These are phyloP conservation scores for Henricia sp. DNA, from an alignment of 53 echinoderm and acorn worm genomes.

Conservation along the genomic window DNA sequence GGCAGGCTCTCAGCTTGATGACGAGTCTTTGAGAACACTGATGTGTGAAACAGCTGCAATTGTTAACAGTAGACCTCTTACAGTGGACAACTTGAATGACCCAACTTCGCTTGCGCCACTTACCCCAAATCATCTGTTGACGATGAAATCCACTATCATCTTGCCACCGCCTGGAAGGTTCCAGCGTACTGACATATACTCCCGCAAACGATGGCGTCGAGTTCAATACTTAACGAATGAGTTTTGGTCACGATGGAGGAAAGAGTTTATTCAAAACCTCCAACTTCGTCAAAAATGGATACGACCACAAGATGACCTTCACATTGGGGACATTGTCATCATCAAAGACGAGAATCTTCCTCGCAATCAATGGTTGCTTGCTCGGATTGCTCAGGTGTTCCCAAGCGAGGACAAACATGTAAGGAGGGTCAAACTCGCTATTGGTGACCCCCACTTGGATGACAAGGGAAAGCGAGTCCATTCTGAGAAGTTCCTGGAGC, in stretches of 20 bases:
- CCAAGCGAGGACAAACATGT: constrained; percentile 45
- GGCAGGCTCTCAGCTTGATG: constrained; percentile 34
- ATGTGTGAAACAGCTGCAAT: constrained; percentile 52
- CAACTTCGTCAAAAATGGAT: constrained; percentile 36
- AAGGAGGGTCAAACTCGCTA: constrained; percentile 44
- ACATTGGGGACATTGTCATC: constrained; percentile 43
- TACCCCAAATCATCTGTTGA: constrained; percentile 71
- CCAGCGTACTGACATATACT: constrained; percentile 28
- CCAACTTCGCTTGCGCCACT: constrained; percentile 34
- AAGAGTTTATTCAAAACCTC: constrained; percentile 30
- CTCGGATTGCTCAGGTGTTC: no score
- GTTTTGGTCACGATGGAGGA: constrained; percentile 52
- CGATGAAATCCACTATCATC: constrained; percentile 39
- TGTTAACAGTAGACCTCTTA: constrained; percentile 59
- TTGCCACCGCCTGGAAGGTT: constrained; percentile 61
- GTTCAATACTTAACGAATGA: constrained; percentile 35
- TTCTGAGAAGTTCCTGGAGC: not conserved
- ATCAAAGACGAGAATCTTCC: no score
- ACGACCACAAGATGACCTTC: not conserved
- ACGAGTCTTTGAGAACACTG: constrained; percentile 53
- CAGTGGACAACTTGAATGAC: constrained; percentile 51
- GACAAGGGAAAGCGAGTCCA: constrained; percentile 17
- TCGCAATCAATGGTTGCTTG: no score
- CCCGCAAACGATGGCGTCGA: constrained; percentile 37
- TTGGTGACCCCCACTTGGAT: constrained; percentile 9